Evolutionary conservation across 2,797 vertebrate species (phyloP).

Genomic region (Parotocinclus haroldoi): DNA sequence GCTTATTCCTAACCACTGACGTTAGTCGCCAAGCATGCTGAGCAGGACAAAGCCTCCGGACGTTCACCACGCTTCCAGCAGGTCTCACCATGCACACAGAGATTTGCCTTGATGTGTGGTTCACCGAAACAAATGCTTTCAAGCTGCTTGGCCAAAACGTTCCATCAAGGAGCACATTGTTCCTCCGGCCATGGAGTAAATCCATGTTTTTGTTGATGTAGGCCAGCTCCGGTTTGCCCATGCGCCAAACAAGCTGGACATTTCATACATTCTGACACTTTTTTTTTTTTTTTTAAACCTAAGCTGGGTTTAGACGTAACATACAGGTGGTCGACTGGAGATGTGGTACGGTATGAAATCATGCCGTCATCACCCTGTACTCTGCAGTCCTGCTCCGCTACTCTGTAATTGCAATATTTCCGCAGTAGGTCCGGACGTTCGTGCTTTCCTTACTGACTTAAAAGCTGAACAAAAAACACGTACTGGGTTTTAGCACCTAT

Average conservation of each 20-base stretch:
- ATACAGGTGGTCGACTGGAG: too few relatives aligned
- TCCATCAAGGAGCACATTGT: slow-evolving; percentile 67
- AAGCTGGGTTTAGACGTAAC: too few relatives aligned
- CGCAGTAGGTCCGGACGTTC: slow-evolving; percentile 56
- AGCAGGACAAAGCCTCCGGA: neutral
- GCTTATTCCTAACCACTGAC: too few relatives aligned
- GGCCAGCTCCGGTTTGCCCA: slow-evolving; percentile 49
- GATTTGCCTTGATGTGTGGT: slow-evolving; percentile 61
- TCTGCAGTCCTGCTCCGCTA: slow-evolving; percentile 52
- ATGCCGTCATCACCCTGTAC: slow-evolving; percentile 53
- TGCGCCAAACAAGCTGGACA: too few relatives aligned
- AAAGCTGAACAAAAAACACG: slow-evolving; percentile 54
- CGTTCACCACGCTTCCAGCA: slow-evolving; percentile 18
- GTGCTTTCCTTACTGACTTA: too few relatives aligned
- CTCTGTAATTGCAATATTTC: slow-evolving; percentile 59
- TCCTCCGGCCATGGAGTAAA: slow-evolving; percentile 51
- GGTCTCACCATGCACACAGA: slow-evolving; percentile 52
- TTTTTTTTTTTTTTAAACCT: too few relatives aligned
- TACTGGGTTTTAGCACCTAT: slow-evolving; percentile 46
- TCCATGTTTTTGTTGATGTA: slow-evolving; percentile 66
- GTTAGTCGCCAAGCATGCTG: too few relatives aligned
- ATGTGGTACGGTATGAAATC: slow-evolving; percentile 50
- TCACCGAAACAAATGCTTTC: slow-evolving; percentile 56
- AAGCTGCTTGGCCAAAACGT: slow-evolving; percentile 61
- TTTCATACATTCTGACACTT: too few relatives aligned